Evolutionary conservation across 2,888 invertebrate genomes (phyloP).

Genomic region (Byasa hedistus): DNA sequence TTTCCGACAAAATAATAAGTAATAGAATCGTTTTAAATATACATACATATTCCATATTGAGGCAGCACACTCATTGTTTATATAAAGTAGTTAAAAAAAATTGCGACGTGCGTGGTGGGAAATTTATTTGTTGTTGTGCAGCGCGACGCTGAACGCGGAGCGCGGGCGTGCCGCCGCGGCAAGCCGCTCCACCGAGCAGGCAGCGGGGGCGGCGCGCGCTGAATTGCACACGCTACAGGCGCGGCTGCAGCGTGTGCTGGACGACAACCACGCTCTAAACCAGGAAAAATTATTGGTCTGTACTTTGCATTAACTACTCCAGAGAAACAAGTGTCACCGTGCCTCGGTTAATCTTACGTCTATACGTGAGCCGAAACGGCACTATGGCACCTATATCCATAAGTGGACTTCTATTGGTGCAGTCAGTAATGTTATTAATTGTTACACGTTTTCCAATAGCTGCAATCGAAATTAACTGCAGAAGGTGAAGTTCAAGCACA

Average conservation of each 20-base stretch:
- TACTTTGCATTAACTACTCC: neutral
- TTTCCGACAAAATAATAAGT: no score
- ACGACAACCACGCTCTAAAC: constrained; percentile 81
- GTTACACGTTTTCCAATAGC: constrained; percentile 44
- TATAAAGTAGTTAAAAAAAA: no score
- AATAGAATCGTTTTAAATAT: no score
- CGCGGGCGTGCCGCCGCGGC: constrained; percentile 77
- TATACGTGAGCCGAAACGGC: no score
- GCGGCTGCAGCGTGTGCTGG: constrained; percentile 81
- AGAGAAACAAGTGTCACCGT: no score
- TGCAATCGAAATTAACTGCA: constrained; percentile 79
- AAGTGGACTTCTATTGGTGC: no score
- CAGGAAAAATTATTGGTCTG: constrained; percentile 81
- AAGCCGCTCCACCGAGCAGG: constrained; percentile 80
- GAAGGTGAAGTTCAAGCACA: constrained; percentile 80
- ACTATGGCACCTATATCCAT: no score
- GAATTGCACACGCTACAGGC: constrained; percentile 83
- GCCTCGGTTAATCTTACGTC: no score
- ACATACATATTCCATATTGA: no score
- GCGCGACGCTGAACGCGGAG: constrained; percentile 83
- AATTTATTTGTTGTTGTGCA: constrained; percentile 32
- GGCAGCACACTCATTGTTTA: no score
- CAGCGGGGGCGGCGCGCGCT: constrained; percentile 72
- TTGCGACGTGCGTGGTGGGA: no score
- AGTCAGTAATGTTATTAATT: no score